These are phyloP conservation scores for Esperia sulphurella DNA, from an alignment of 2,888 invertebrate species.

Conservation along the genomic window DNA sequence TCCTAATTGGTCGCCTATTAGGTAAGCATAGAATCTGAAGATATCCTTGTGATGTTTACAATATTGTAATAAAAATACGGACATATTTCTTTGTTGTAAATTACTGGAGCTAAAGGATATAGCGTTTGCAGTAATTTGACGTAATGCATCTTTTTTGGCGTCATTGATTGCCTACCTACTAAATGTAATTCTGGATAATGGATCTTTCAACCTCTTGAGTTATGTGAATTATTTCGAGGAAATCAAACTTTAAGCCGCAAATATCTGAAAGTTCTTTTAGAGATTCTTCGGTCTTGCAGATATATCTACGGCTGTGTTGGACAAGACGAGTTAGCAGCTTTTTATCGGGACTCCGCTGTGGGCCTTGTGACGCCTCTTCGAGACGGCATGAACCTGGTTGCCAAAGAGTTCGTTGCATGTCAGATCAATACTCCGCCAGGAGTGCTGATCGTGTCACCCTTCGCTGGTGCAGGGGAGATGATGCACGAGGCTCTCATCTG, in stretches of 20 bases:
- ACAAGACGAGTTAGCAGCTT: slow-evolving; percentile 91
- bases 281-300: slow-evolving; percentile 31
- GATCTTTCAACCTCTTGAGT: too few relatives aligned
- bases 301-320: slow-evolving; percentile 94
- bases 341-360: slow-evolving; percentile 92
- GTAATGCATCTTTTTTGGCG: too few relatives aligned
- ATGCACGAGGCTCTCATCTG: slow-evolving; percentile 95
- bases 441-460: slow-evolving; percentile 92
- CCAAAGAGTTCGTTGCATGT: slow-evolving; percentile 95
- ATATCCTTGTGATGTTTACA: too few relatives aligned
- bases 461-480: slow-evolving; percentile 95
- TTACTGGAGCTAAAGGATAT: too few relatives aligned
- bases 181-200: too few relatives aligned
- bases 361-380: slow-evolving; percentile 92
- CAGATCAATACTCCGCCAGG: slow-evolving; percentile 92
- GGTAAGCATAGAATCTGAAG: slow-evolving; percentile 41
- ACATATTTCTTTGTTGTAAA: too few relatives aligned
- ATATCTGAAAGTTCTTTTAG: too few relatives aligned
- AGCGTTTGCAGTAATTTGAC: too few relatives aligned
- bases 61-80: too few relatives aligned
- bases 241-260: too few relatives aligned
- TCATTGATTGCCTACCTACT: too few relatives aligned
- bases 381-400: slow-evolving; percentile 95
- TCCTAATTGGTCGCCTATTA: slow-evolving; percentile 94
- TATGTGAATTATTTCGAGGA: too few relatives aligned